Base-by-base conservation (phyloP, 2,888 invertebrate genomes). In the Epirrhoe tristata region DNA sequence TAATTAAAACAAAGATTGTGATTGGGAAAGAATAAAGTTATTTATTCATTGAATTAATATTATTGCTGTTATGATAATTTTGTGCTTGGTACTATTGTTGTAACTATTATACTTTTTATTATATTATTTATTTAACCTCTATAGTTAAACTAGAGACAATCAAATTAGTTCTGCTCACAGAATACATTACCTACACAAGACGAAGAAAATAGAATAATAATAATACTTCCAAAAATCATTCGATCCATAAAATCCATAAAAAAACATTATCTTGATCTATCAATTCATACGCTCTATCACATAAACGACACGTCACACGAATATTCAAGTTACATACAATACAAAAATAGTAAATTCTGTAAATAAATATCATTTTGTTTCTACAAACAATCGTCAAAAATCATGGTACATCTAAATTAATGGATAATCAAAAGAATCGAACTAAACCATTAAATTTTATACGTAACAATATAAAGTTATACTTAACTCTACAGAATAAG, bases 111-210 rank as follows among this genome's bases (percentile, higher is more conserved):
- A 24, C n/a, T n/a, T n/a, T n/a, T n/a, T n/a, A n/a, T n/a, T n/a
- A 24, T 24, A 24, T 2, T 24, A 55, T 51, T 53, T 60, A 63
- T 16, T 66, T 58, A 17, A 51, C 31, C 0, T 12, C 14, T 63
- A 52, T 63, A 52, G 59, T 58, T 61, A 54, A 64, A 66, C 71
- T 77, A 72, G 71, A 70, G 65, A 77, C 75, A 80, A 81, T 75
- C 76, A 76, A 78, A 81, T 69, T 74, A 81, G 62, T 83, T 82
- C 81, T 81, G 81, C 83, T 83, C 79, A 80, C 77, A 75, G 74
- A 69, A 71, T 31, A 14, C 36, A 64, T 68, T 63, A 34, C 65
- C 52, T 60, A 34, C 53, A 66, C 6, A 64, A 53, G 57, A 58
- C 39, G 34, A 56, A 53, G 7, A 66, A 72, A 43, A 50, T 17